Percentiles rank a stretch among this genome's conserved stretches.
These are phyloP conservation scores for Apis florea DNA, from an alignment of 1,140 invertebrate genomes.

Conservation along the genomic window DNA sequence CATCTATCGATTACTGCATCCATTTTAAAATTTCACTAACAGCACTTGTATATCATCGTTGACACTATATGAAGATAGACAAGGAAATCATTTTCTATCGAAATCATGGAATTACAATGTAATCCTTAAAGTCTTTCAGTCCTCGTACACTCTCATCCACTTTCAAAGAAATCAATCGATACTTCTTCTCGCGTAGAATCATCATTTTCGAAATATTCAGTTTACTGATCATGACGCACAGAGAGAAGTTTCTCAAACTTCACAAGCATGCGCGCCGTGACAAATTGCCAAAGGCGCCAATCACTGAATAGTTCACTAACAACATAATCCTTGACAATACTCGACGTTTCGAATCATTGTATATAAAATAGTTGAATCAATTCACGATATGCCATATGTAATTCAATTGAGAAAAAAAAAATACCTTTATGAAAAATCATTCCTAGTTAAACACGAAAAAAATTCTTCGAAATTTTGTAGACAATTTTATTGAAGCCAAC, in stretches of 20 bases:
- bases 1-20: not conserved
- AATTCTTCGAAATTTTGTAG: not conserved
- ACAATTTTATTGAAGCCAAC: not conserved
- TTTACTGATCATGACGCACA: not conserved
- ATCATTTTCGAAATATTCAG: not conserved
- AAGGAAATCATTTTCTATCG: not conserved
- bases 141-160: not conserved
- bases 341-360: not conserved
- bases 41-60: not conserved
- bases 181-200: not conserved
- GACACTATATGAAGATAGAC: not conserved
- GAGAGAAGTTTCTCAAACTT: not conserved
- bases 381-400: not conserved
- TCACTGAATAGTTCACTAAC: not conserved
- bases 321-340: not conserved
- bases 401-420: not conserved
- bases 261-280: not conserved
- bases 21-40: not conserved
- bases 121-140: not conserved
- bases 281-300: not conserved
- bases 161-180: not conserved
- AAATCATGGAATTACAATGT: not conserved
- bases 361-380: not conserved
- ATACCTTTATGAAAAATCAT: not conserved
- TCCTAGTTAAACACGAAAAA: not conserved